These are phyloP conservation scores for Trimorus sp. DNA, from an alignment of 2,888 invertebrate genomes.

Conservation along the genomic window DNA sequence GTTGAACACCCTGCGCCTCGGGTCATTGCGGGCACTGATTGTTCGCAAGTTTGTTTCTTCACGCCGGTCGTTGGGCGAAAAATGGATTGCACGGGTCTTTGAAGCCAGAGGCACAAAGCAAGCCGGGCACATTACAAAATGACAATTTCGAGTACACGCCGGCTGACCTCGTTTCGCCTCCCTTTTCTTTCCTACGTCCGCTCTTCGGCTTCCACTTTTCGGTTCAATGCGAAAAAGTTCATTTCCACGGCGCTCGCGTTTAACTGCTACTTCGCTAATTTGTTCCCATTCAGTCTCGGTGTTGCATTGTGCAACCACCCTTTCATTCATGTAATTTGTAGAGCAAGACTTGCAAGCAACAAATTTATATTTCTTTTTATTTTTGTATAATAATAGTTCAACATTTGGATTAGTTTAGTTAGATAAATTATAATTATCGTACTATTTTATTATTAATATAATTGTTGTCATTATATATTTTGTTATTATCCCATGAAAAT, in stretches of 20 bases:
- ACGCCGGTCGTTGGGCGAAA: constrained; percentile 27
- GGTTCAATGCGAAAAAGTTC: constrained; percentile 19
- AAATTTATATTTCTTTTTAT: no score
- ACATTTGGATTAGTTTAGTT: no score
- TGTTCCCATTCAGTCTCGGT: not conserved
- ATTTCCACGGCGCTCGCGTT: constrained; percentile 29
- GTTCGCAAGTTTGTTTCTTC: constrained; percentile 35
- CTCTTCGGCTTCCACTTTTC: constrained; percentile 46
- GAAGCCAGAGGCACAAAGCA: constrained; percentile 41
- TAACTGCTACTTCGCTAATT: constrained; percentile 33
- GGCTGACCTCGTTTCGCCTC: constrained; percentile 41
- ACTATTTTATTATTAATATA: no score
- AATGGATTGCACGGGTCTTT: constrained; percentile 35
- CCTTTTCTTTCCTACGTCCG: constrained; percentile 42
- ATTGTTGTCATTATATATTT: no score
- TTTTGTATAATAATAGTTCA: no score
- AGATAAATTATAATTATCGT: no score
- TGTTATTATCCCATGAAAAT: no score
- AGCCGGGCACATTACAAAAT: constrained; percentile 31
- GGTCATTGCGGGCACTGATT: constrained; percentile 11
- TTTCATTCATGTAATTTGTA: no score
- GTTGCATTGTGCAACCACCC: no score
- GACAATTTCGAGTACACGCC: constrained; percentile 41
- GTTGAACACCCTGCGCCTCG: constrained; percentile 2
- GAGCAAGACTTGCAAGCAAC: no score